Evolutionary conservation across 1,140 invertebrate genomes (phyloP), one percentile per base, ranked within the genome.

Genomic region (Tenebrio molitor): DNA sequence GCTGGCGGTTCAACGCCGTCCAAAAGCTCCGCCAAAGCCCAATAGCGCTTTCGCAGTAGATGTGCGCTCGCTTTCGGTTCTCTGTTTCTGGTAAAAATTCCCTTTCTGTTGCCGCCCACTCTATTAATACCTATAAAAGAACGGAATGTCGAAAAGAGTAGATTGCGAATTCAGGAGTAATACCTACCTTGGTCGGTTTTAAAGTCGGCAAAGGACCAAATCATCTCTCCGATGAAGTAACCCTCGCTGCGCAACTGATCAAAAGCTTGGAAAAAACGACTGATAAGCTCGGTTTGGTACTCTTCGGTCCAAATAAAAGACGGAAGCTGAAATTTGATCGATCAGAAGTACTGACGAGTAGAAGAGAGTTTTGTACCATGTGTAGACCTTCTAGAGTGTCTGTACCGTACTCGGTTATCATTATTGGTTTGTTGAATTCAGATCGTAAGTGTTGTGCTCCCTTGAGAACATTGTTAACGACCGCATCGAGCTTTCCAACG

Each of bases 191-290:
- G 76, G 25, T 50, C 71, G 3, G 77, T 77, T 72, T 77, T 79
- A 42, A 79, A 94, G 80, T 94, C 93, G 1, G 92, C 97, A 85
- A 99, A 99, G 83, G 98, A 99, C 97, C 97, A 99, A 39, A 99
- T 94, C 86, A 98, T 96, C 86, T 99, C 97, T 5, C 97, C 97
- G 46, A 95, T 90, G 74, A 92, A n/a, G n/a, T n/a, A 96, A 5
- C 91, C 90, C 76, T 90, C 84, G 0, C 84, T 82, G 68, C 94
- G 87, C n/a, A 98, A 81, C 25, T 83, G 81, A 84, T 99, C 97
- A 82, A 99, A 98, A 0, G 94, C 95, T 80, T 92, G 89, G 79
- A 98, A 97, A 80, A 98, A 95, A 78, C 91, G 88, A 0, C 91
- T 89, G 78, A 98, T 87, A 36, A 97, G 78, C 64, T 92, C 89